Base-by-base conservation (phyloP, 2,888 invertebrate species). In the Aethes cnicana region DNA sequence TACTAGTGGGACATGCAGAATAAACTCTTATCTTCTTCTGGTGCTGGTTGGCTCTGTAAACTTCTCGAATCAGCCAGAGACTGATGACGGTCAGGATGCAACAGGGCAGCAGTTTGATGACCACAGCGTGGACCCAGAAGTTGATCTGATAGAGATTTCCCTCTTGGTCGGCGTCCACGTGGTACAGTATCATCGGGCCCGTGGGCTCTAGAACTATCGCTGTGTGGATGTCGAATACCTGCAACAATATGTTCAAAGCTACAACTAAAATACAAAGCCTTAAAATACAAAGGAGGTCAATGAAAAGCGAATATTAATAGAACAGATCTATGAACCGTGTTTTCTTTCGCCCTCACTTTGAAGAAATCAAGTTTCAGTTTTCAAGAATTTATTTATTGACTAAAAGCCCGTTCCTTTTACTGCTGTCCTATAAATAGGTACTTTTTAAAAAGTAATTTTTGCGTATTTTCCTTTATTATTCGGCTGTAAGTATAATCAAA, bases 61-160 rank as follows among this genome's bases (percentile, higher is more conserved):
- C 90, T 53, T 93, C 92, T 61, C 94, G 92, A 54, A 94, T 93
- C 16, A 94, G 79, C 92, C 94, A 94, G 26, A 92, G 80, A 64
- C 93, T 94, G 65, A 94, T 94, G 25, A 94, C 84, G 0, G 95
- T 95, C 28, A 96, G 90, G 57, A 95, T 93, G 71, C 92, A 84
- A 73, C 96, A 96, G 0, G 96, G 96, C 0, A 96, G 79, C 1
- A 96, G 88, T 72, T 96, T 96, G 46, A 96, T 93, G 18, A 95
- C 90, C 1, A 96, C 94, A 0, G 93, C 94, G 70, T 96, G 95
- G 1, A 95, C 91, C 95, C 95, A 96, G 77, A 95, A 95, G 80
- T 95, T 95, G 33, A 94, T 85, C 58, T 92, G 90, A 68, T 93
- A 94, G 2, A 93, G 73, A 14, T 92, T 90, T 1, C 91, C 91